phyloP scores from a whole-genome alignment of 2,888 invertebrate genomes.

The Drosophila rubida region DNA sequence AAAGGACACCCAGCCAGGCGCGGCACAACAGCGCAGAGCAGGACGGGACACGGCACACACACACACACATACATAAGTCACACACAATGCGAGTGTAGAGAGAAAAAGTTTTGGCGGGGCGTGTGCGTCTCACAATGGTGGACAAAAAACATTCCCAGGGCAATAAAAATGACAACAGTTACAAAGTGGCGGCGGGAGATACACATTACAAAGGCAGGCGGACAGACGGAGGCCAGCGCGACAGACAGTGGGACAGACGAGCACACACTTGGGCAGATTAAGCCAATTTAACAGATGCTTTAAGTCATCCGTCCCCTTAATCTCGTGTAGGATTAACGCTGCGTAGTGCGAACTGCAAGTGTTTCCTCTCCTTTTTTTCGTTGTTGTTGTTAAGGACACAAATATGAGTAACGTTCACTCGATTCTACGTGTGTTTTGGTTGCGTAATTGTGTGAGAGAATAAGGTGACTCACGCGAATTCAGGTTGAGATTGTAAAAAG shows the following conservation, averaged over 20 bases:
- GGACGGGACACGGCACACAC: conserved; percentile 22
- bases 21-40: conserved; percentile 4
- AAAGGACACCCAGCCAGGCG: conserved; percentile 74
- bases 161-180: conserved; percentile 81
- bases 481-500: background rate
- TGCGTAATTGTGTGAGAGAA: conserved; percentile 11
- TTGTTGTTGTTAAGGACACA: conserved; percentile 17
- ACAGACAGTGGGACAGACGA: conserved; percentile 23
- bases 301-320: conserved; percentile 74
- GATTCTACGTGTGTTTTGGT: conserved; percentile 7
- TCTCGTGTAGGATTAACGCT: conserved; percentile 72
- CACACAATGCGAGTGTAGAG: conserved; percentile 25
- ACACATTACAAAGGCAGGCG: conserved; percentile 67
- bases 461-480: conserved; percentile 35
- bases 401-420: conserved; percentile 14
- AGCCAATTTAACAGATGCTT: conserved; percentile 82
- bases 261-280: conserved; percentile 68
- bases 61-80: conserved; percentile 10
- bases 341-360: conserved; percentile 59
- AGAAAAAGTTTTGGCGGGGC: conserved; percentile 60
- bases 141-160: conserved; percentile 81
- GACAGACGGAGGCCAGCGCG: conserved; percentile 21
- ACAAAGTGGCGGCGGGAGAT: conserved; percentile 78
- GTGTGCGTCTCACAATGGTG: conserved; percentile 66
- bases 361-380: conserved; percentile 33